Evolutionary conservation across 2,113 vertebrate species (phyloP), one percentile per base, ranked within the genome.

Genomic region (Sterna hirundo): DNA sequence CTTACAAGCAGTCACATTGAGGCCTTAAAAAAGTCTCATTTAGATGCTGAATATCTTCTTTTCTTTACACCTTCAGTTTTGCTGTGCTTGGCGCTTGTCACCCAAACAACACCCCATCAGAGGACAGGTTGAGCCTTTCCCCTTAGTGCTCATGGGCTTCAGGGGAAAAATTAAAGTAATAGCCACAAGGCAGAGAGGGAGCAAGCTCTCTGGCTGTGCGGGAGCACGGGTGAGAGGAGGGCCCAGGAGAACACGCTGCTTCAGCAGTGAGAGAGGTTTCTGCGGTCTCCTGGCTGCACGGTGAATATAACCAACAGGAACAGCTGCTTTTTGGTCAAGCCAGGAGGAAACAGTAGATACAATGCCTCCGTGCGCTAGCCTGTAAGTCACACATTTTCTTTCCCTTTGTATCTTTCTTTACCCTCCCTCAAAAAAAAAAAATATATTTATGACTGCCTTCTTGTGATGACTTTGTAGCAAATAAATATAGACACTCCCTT

Each of bases 401-500:
- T 38, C 42, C 29, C 19, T 72, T 36, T 25, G 10, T 40, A 23
- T 51, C 22, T 77, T 42, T 69, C 36, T 80, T 90, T 47, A 72
- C 23, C 6, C 5, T 26, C 10, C 18, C 11, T 3, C 8, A 38
- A 36, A 47, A 57, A 47, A 46, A 29, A 42, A 52, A 85, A 84
- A 30, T n/a, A n/a, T n/a, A n/a, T n/a, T 8, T 12, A 58, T 17
- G 11, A 23, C 49, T 34, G 26, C 5, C 15, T 62, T 60, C 19
- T 52, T 55, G 27, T 65, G 30, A 15, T 87, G 57, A 19, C 5
- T 40, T 30, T 10, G 4, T 61, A 21, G 23, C 12, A 52, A 76
- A 68, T 20, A 46, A 10, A 26, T n/a, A 16, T 5, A 38, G 3
- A 25, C 0, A 2, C 2, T 3, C 15, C 27, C 18, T 15, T 44